Evolutionary conservation across 2,888 invertebrate genomes (phyloP), one percentile per base, ranked within the genome.

Genomic region (Drosophila neutralis): DNA sequence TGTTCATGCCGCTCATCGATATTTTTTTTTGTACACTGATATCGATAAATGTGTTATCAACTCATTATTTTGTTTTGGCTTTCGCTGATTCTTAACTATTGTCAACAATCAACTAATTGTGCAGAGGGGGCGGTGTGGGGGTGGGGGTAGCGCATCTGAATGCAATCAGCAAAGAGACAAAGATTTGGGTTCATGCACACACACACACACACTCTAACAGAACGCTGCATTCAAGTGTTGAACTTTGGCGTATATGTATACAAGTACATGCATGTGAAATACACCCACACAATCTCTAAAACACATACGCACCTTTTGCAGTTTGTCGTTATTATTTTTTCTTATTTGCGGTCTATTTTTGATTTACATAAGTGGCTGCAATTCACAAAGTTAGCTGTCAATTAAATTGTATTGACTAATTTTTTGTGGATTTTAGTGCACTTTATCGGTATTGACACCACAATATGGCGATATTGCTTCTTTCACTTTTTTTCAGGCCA

Each of bases 401-500:
- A 77, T 73, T 66, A 27, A 36, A 31, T 53, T 59, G 45, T 42
- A 42, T 56, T 42, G 36, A 54, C 40, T 51, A 40, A 60, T 49
- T 57, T 33, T 56, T 40, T 56, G 38, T 56, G 31, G 59, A 73
- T 48, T 78, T 73, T 48, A 77, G 62, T 90, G 83, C 89, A 88
- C 80, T 87, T 75, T 77, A 45, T 75, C 54, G 61, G 57, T 49
- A 79, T 80, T 82, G 68, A 82, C 70, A 88, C 71, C 86, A 82
- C 85, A 85, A 88, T 85, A 88, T 90, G 87, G 89, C 89, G 82
- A 78, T 82, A 79, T 82, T 74, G 75, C 82, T 82, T 79, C 79
- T 82, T 80, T 80, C 80, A 80, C 80, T 80, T 80, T 79, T 76
- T 79, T 79, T 79, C 82, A 82, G 79, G 79, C 79, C 79, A 79